phyloP scores from a whole-genome alignment of 1,140 invertebrate species.

The Pseudomyrmex flavicornis region DNA sequence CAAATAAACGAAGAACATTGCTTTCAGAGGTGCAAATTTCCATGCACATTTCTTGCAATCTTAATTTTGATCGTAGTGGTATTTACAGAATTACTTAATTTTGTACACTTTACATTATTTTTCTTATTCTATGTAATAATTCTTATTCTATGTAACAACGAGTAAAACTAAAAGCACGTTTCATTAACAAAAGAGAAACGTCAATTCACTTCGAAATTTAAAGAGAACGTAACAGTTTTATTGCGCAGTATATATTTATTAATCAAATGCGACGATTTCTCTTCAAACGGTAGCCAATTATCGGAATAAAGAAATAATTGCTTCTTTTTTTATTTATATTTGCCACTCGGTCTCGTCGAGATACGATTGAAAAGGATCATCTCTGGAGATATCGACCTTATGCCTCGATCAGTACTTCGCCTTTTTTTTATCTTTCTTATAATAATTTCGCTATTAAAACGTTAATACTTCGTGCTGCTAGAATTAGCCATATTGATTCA shows the following conservation, averaged over 20 bases:
- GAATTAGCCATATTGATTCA: slow-evolving; percentile 70
- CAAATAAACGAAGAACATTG: not conserved
- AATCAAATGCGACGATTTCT: not conserved
- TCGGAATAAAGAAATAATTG: slow-evolving; percentile 39
- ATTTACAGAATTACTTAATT: not conserved
- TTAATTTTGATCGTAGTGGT: not conserved
- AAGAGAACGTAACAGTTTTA: slow-evolving; percentile 5
- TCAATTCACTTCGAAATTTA: not conserved
- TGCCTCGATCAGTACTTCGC: slow-evolving; percentile 64
- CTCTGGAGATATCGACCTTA: slow-evolving; percentile 72
- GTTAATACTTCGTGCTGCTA: slow-evolving; percentile 76
- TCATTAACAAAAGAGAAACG: not conserved
- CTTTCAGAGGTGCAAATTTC: slow-evolving; percentile 1
- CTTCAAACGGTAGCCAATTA: slow-evolving; percentile 23
- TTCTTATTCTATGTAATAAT: not conserved
- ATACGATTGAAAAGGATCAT: slow-evolving; percentile 47
- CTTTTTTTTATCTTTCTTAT: slow-evolving; percentile 65
- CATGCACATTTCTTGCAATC: not conserved
- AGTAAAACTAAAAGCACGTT: not conserved
- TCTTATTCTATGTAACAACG: not conserved
- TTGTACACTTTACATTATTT: slow-evolving; percentile 6
- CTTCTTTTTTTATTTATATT: slow-evolving; percentile 30
- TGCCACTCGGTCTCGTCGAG: slow-evolving; percentile 33
- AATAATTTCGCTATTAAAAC: slow-evolving; percentile 73
- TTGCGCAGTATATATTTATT: not conserved